phyloP scores from a whole-genome alignment of 2,888 invertebrate species.

The Glyphotaelius pellucidus region DNA sequence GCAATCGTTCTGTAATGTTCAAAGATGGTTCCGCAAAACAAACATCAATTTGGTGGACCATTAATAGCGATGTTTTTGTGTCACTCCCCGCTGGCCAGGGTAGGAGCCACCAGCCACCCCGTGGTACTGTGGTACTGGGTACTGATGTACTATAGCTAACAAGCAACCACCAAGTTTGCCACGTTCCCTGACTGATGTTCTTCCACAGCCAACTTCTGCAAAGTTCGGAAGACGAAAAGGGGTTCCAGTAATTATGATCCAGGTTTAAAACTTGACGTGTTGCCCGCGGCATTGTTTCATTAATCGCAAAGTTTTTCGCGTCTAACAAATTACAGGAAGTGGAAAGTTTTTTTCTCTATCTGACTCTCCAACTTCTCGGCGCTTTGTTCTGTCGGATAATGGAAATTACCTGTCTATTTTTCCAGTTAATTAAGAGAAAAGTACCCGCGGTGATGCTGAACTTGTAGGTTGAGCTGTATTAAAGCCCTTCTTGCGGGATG shows the following conservation, averaged over 20 bases:
- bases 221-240: conserved; percentile 56
- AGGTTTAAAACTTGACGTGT: conserved; percentile 66
- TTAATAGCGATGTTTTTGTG: conserved; percentile 29
- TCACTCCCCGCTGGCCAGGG: conserved; percentile 13
- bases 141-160: background rate
- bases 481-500: background rate
- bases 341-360: conserved; percentile 61
- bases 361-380: conserved; percentile 48
- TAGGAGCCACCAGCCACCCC: background rate
- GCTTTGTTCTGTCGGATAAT: conserved; percentile 64
- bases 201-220: conserved; percentile 47
- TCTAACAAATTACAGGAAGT: conserved; percentile 66
- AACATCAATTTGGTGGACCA: background rate
- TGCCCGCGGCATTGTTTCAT: conserved; percentile 66
- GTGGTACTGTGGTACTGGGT: background rate
- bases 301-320: conserved; percentile 66
- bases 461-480: conserved; percentile 24
- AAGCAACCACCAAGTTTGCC: conserved; percentile 25
- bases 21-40: background rate
- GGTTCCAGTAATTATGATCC: conserved; percentile 65
- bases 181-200: conserved; percentile 59
- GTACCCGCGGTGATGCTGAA: conserved; percentile 48
- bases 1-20: conserved; percentile 5
- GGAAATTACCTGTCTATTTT: conserved; percentile 66
- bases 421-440: conserved; percentile 64